Percentiles rank a stretch among this genome's conserved stretches.
These are phyloP conservation scores for Papilio polytes DNA, from an alignment of 1,140 invertebrate species.

Conservation along the genomic window DNA sequence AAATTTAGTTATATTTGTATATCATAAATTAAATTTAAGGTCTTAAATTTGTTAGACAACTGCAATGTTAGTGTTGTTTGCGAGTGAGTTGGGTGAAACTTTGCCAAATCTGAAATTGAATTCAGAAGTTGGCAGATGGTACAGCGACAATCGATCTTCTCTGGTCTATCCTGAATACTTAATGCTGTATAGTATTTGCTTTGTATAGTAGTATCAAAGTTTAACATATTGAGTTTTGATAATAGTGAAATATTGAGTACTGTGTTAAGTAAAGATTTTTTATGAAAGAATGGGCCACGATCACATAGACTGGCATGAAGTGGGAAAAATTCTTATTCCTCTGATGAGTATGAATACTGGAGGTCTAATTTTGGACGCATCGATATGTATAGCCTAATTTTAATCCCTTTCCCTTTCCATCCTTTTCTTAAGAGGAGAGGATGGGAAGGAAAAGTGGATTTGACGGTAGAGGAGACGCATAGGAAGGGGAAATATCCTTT, in stretches of 20 bases:
- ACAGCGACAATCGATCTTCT: conserved; percentile 29
- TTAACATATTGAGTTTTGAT: neutral
- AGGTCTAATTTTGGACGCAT: too few species aligned
- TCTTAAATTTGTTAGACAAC: conserved; percentile 32
- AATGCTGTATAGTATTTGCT: neutral
- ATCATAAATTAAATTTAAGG: conserved; percentile 29
- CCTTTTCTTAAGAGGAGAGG: too few species aligned
- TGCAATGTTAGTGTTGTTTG: conserved; percentile 32
- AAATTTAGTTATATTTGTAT: neutral
- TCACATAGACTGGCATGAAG: too few species aligned
- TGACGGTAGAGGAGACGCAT: too few species aligned
- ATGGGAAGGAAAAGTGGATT: too few species aligned
- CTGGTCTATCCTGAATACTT: conserved; percentile 11
- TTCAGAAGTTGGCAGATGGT: conserved; percentile 37
- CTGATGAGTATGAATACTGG: too few species aligned
- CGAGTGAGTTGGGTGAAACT: conserved; percentile 24
- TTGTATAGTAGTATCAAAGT: neutral
- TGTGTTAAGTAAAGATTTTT: too few species aligned
- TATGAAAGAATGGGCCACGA: too few species aligned
- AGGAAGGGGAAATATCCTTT: too few species aligned
- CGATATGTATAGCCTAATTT: too few species aligned
- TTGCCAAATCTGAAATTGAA: conserved; percentile 40
- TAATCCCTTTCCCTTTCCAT: too few species aligned
- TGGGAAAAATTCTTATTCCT: too few species aligned
- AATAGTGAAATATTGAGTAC: neutral